Percentiles rank a stretch among this genome's conserved stretches.
Conservation (phyloP, 2,113 vertebrate genomes). For the Empidonax alnorum region DNA sequence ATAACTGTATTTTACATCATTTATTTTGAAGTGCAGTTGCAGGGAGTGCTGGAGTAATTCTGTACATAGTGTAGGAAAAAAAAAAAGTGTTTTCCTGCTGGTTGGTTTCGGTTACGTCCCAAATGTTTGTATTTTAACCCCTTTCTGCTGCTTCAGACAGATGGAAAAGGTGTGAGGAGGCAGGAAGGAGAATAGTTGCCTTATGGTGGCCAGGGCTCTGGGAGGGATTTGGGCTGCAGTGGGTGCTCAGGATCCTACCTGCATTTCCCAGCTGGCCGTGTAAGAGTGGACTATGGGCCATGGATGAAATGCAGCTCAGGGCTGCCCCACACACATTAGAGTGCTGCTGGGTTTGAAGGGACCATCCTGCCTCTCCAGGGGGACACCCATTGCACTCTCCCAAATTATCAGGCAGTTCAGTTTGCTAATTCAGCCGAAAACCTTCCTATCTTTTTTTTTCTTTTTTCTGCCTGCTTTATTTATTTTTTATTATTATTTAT, state of each 20-base stretch:
- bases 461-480: not conserved
- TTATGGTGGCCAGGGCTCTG: accelerated
- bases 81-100: not conserved
- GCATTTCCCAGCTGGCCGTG: accelerated
- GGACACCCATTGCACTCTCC: not conserved
- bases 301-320: accelerated
- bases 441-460: not conserved
- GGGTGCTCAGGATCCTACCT: not conserved
- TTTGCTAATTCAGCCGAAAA: not conserved
- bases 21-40: not conserved
- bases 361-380: not conserved
- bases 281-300: not conserved
- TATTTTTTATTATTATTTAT: too few relatives aligned
- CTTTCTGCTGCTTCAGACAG: not conserved
- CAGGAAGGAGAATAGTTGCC: not conserved
- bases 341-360: not conserved
- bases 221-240: not conserved
- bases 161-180: not conserved
- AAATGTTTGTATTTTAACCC: not conserved
- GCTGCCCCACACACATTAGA: not conserved
- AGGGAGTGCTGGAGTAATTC: not conserved
- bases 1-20: not conserved
- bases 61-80: not conserved
- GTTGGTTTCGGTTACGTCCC: not conserved
- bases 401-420: not conserved